Percentiles rank a stretch among this genome's conserved stretches.
phyloP scores from a whole-genome alignment of 2,888 invertebrate genomes.

The Linyphia triangularis region DNA sequence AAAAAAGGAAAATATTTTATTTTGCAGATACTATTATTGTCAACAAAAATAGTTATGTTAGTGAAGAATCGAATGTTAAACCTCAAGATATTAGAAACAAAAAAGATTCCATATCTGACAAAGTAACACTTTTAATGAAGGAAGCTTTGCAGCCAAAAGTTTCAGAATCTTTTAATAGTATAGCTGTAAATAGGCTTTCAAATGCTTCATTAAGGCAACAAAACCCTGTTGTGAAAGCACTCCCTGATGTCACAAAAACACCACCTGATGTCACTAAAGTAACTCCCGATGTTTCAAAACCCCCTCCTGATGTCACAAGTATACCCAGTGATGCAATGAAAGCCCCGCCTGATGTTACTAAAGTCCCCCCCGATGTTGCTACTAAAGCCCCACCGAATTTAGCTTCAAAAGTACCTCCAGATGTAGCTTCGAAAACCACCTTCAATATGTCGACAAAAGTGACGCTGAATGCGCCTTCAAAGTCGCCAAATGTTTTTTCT shows the following conservation, averaged over 20 bases:
- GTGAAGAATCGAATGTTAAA: background rate
- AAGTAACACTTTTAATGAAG: slow-evolving; percentile 16
- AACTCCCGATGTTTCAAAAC: slow-evolving; percentile 12
- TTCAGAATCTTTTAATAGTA: background rate
- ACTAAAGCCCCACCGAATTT: background rate
- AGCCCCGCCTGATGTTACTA: background rate
- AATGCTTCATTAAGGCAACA: background rate
- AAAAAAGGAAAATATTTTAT: too few relatives aligned
- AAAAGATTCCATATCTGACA: slow-evolving; percentile 21
- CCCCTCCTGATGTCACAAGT: background rate
- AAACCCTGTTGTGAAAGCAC: background rate
- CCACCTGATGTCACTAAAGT: background rate
- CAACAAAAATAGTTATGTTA: background rate
- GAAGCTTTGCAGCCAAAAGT: slow-evolving; percentile 44
- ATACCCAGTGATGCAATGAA: background rate
- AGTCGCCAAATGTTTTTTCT: background rate
- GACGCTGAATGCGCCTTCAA: background rate
- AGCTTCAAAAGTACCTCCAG: background rate
- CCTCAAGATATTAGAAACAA: slow-evolving; percentile 26
- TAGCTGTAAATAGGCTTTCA: background rate
- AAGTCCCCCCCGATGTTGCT: background rate
- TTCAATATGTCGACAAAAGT: background rate
- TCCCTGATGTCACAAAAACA: slow-evolving; percentile 1
- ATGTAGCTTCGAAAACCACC: background rate
- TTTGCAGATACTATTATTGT: background rate